These are phyloP conservation scores for Merops nubicus DNA, from an alignment of 2,113 vertebrate species.

Conservation along the genomic window DNA sequence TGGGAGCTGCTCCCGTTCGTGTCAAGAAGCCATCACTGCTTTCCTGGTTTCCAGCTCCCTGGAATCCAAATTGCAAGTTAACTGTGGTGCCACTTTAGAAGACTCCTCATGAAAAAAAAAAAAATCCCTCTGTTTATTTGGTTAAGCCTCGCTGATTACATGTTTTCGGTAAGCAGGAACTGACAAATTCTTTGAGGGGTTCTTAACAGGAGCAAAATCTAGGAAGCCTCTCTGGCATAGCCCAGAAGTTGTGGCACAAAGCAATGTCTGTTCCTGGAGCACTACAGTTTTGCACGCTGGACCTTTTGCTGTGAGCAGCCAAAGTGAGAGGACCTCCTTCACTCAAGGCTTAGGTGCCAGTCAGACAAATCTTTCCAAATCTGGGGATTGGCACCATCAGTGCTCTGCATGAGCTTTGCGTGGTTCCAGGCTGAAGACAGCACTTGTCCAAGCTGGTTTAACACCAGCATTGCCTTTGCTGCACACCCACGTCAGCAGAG, in stretches of 20 bases:
- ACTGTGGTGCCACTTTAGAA: not conserved
- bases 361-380: not conserved
- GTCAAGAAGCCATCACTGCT: not conserved
- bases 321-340: not conserved
- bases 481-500: not conserved
- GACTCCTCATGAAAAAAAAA: not conserved
- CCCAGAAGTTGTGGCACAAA: not conserved
- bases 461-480: not conserved
- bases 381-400: not conserved
- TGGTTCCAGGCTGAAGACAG: not conserved
- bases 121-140: not conserved
- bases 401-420: not conserved
- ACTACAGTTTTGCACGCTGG: fast-evolving
- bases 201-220: not conserved
- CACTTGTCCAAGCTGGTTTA: not conserved
- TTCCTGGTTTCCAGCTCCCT: not conserved
- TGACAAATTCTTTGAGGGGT: not conserved
- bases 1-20: not conserved
- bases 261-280: not conserved
- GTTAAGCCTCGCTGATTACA: not conserved
- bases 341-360: not conserved
- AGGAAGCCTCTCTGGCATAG: not conserved
- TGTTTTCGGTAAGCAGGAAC: not conserved
- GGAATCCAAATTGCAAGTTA: not conserved
- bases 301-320: not conserved